Conservation (phyloP, 2,113 vertebrate genomes). For the Thinocorus orbignyianus region DNA sequence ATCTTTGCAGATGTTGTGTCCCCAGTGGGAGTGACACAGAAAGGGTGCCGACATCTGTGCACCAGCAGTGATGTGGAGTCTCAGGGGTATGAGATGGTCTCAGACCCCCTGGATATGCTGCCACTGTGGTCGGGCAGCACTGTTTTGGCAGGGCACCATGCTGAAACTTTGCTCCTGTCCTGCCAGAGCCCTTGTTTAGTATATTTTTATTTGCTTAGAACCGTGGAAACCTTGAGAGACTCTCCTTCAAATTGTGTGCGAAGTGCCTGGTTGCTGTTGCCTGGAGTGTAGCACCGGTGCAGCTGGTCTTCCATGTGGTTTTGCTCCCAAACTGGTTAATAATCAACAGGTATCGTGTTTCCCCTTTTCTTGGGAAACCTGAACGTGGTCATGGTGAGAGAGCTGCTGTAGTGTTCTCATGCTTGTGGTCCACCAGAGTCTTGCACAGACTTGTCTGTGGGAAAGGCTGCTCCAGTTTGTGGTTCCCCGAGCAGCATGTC, state of each 20-base stretch:
- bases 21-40: fast-evolving
- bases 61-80: neutral
- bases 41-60: neutral
- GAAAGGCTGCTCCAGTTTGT: neutral
- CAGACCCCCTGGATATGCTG: neutral
- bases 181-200: neutral
- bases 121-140: fast-evolving
- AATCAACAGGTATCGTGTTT: neutral
- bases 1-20: neutral
- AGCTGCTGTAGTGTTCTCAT: neutral
- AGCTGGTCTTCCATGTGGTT: neutral
- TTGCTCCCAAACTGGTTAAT: neutral
- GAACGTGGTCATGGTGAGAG: fast-evolving
- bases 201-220: neutral
- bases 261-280: neutral
- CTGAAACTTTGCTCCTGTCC: neutral
- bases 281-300: neutral
- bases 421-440: neutral
- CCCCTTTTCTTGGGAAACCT: neutral
- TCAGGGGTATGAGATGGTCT: neutral
- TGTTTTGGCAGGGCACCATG: neutral
- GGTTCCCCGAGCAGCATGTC: neutral
- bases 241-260: neutral
- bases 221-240: neutral
- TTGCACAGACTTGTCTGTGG: neutral